phyloP scores from a whole-genome alignment of 2,113 vertebrate species.

The Solea solea region DNA sequence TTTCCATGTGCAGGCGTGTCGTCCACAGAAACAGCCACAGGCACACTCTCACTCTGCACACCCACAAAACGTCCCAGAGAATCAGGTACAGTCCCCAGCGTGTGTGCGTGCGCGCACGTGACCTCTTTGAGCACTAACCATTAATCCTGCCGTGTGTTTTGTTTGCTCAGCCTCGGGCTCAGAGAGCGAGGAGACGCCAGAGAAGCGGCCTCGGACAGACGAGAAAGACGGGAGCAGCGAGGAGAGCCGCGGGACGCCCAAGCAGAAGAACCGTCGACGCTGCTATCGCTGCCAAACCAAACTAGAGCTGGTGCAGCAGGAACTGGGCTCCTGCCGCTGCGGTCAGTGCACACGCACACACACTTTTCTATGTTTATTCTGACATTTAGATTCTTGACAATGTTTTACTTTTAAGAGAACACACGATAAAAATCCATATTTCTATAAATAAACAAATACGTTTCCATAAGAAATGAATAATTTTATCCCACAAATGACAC shows the following conservation, averaged over 20 bases:
- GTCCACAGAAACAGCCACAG: slow-evolving; percentile 90
- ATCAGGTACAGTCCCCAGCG: slow-evolving; percentile 81
- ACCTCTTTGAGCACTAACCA: background rate
- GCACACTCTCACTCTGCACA: slow-evolving; percentile 88
- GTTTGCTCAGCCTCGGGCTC: slow-evolving; percentile 83
- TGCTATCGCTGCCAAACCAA: slow-evolving; percentile 97
- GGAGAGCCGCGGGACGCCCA: slow-evolving; percentile 81
- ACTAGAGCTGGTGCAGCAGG: slow-evolving; percentile 96
- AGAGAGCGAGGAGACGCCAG: slow-evolving; percentile 88
- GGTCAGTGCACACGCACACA: slow-evolving; percentile 79
- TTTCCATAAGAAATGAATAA: no score
- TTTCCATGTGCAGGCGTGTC: slow-evolving; percentile 83
- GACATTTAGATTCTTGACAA: no score
- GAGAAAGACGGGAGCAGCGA: slow-evolving; percentile 77
- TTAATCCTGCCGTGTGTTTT: background rate
- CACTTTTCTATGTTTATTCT: no score
- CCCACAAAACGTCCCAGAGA: slow-evolving; percentile 93
- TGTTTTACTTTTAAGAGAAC: no score
- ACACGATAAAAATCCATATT: no score
- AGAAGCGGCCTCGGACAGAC: slow-evolving; percentile 88
- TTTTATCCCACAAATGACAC: no score
- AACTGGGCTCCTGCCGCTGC: slow-evolving; percentile 94
- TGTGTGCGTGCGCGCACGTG: no score
- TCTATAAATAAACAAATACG: no score
- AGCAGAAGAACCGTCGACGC: slow-evolving; percentile 94